A percentile compares a stretch with the other conserved stretches of the same genome.
Evolutionary conservation across 1,140 invertebrate genomes (phyloP).

Genomic region (Aphelenchoides avenae): DNA sequence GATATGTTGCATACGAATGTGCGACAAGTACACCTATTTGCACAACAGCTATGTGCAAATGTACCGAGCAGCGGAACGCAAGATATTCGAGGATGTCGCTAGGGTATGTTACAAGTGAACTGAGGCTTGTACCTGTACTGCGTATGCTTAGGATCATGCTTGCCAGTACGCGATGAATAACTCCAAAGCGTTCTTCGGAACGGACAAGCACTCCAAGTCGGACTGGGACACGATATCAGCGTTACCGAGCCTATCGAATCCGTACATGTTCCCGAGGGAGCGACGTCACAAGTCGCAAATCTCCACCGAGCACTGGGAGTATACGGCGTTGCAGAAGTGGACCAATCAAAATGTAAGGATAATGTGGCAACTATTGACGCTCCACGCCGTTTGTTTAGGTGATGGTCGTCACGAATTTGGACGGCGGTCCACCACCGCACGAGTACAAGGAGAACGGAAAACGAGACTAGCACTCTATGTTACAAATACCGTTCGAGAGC

Average conservation of each 20-base stretch:
- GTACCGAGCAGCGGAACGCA: conserved; percentile 40
- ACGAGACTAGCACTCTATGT: too few species aligned
- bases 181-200: conserved; percentile 24
- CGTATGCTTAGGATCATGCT: conserved; percentile 18
- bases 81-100: conserved; percentile 48
- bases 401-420: too few species aligned
- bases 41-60: conserved; percentile 48
- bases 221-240: conserved; percentile 34
- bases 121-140: not conserved
- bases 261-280: conserved; percentile 20
- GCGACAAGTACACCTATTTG: conserved; percentile 50
- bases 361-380: too few species aligned
- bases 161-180: conserved; percentile 10
- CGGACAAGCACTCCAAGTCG: conserved; percentile 13
- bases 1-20: conserved; percentile 47
- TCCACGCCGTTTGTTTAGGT: too few species aligned
- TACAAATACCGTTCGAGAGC: too few species aligned
- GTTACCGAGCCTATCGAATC: conserved; percentile 27
- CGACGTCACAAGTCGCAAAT: not conserved
- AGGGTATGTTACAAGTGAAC: conserved; percentile 18
- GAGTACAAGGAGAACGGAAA: too few species aligned
- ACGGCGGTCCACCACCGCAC: too few species aligned
- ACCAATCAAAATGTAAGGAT: too few species aligned
- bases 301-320: conserved; percentile 13
- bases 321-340: conserved; percentile 30